Evolutionary conservation across 2,888 invertebrate genomes (phyloP).

Genomic region (Zele albiditarsus): DNA sequence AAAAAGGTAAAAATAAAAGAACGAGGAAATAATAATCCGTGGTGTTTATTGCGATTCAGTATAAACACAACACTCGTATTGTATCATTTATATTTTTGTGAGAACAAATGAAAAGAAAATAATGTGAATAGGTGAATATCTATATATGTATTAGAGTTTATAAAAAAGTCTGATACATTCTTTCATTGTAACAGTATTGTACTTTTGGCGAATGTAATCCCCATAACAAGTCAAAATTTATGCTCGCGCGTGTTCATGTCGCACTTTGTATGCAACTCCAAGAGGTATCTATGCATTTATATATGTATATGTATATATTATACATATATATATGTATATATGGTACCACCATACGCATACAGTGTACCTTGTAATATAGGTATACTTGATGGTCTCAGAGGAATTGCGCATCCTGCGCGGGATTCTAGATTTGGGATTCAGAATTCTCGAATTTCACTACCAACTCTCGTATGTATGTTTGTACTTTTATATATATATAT

Average conservation of each 20-base stretch:
- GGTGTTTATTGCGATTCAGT: slow-evolving; percentile 1
- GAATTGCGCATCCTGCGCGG: slow-evolving; percentile 32
- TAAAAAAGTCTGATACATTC: background rate
- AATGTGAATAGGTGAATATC: background rate
- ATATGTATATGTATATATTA: background rate
- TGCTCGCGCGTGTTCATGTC: slow-evolving; percentile 42
- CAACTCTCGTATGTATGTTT: slow-evolving; percentile 17
- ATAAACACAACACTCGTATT: slow-evolving; percentile 7
- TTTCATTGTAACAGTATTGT: background rate
- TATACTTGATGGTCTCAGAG: slow-evolving; percentile 37
- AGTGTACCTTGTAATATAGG: slow-evolving; percentile 12
- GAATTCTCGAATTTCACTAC: slow-evolving; percentile 35
- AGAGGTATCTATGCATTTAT: slow-evolving; percentile 21
- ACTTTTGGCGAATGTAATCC: background rate
- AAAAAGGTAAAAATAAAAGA: background rate
- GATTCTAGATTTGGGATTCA: slow-evolving; percentile 41
- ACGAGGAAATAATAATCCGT: background rate
- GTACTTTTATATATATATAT: background rate
- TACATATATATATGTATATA: background rate
- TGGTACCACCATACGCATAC: background rate
- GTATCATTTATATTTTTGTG: slow-evolving; percentile 13
- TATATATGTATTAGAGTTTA: background rate
- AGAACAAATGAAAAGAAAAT: background rate
- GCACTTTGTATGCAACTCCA: slow-evolving; percentile 45
- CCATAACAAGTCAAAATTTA: slow-evolving; percentile 42